Evolutionary conservation across 2,797 vertebrate genomes (phyloP), one percentile per base, ranked within the genome.

Genomic region (Gallinago solitaria): DNA sequence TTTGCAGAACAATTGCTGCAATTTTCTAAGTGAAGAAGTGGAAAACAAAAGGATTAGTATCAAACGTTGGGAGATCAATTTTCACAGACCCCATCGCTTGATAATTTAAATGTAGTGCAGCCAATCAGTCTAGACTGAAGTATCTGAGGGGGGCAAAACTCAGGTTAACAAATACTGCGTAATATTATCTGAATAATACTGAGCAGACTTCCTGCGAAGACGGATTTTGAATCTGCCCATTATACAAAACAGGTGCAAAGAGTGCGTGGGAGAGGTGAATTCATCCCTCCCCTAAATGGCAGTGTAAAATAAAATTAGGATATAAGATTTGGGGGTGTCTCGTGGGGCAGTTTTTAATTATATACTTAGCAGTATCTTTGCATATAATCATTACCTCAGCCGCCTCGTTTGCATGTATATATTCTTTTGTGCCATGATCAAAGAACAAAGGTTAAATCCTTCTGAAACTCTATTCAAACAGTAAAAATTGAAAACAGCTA

Each of bases 391-490:
- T 93, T 89, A 95, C 84, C 80, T 94, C 93, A 96, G 93, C 56
- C 91, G 87, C 70, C 87, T 97, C 83, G 48, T 96, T 97, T 94
- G 90, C 93, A 96, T 90, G 86, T 86, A 79, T 82, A 56, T 86
- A 64, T 93, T 85, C 88, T 84, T 94, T 94, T 95, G 92, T 93
- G 84, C 60, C 90, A 85, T 24, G 87, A 95, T 89, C 87, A 93
- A 88, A 95, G 91, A 97, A 95, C 91, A 97, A 95, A 97, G 96
- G 97, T 97, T 96, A 97, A 95, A 94, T 85, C 92, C 71, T 92
- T 61, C 81, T 92, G 77, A 94, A 94, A 97, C 75, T 93, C 91
- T 91, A 83, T 96, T 96, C 95, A 96, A 89, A 93, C 83, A 83
- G 78, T 57, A 33, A 88, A 96, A 85, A 93, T 64, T 81, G 84